These are phyloP conservation scores for Chelonia mydas DNA, from an alignment of 2,797 vertebrate genomes.

Conservation along the genomic window DNA sequence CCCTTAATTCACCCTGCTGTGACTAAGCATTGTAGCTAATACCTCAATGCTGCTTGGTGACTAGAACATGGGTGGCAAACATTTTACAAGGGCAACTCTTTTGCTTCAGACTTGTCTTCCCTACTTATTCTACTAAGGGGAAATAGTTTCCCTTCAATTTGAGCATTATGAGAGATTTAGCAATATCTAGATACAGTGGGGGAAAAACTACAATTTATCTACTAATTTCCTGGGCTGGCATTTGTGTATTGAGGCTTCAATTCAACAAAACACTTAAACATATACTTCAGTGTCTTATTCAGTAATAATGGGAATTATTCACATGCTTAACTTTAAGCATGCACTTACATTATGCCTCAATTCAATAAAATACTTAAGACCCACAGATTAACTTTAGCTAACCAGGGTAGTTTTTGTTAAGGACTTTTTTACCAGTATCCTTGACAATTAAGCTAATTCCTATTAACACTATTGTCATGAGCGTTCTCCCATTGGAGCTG, in stretches of 20 bases:
- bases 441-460: background rate
- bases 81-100: background rate
- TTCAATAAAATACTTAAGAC: too few species aligned
- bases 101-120: background rate
- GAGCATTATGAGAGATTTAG: background rate
- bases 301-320: background rate
- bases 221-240: background rate
- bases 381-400: background rate
- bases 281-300: background rate
- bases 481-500: background rate
- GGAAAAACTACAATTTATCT: background rate
- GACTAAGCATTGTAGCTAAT: background rate
- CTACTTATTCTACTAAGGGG: background rate
- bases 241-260: background rate
- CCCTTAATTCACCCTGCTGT: background rate
- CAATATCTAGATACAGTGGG: background rate
- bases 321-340: background rate
- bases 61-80: background rate
- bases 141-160: background rate
- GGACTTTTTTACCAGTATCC: background rate
- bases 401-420: background rate
- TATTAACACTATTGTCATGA: background rate
- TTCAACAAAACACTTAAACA: background rate
- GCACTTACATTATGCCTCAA: background rate
- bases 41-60: background rate